phyloP scores from a whole-genome alignment of 2,113 vertebrate species.

The Trichomycterus rosablanca region DNA sequence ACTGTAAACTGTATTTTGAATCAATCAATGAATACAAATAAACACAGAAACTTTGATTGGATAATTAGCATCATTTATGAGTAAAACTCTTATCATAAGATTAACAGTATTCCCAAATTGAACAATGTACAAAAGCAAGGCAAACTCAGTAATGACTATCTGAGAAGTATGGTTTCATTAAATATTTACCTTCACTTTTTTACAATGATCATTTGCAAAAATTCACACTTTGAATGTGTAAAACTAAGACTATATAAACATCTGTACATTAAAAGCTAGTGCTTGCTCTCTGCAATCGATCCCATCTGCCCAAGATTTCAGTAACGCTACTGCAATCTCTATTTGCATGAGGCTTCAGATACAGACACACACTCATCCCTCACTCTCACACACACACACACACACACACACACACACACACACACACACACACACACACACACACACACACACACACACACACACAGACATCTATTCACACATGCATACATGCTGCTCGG shows the following conservation, averaged over 20 bases:
- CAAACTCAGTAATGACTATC: constrained; percentile 79
- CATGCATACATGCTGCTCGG: constrained; percentile 9
- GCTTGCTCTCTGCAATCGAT: constrained; percentile 58
- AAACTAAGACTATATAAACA: constrained; percentile 81
- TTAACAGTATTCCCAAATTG: too few relatives aligned
- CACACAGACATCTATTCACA: constrained; percentile 24
- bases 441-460: constrained; percentile 13
- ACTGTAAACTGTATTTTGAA: too few relatives aligned
- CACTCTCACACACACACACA: constrained; percentile 13
- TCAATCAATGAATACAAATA: not conserved
- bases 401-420: too few relatives aligned
- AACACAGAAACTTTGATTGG: constrained; percentile 35
- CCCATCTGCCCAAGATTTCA: constrained; percentile 84
- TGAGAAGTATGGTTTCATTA: constrained; percentile 62
- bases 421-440: constrained; percentile 60
- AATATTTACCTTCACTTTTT: constrained; percentile 77
- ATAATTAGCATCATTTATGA: constrained; percentile 36
- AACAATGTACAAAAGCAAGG: constrained; percentile 82
- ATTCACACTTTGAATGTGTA: constrained; percentile 52
- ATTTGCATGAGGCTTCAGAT: constrained; percentile 76
- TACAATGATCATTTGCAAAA: constrained; percentile 78
- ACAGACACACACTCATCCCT: constrained; percentile 34
- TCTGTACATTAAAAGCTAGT: constrained; percentile 74
- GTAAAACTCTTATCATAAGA: constrained; percentile 49
- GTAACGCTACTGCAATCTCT: constrained; percentile 78